These are phyloP conservation scores for Drosophila kambysellisi DNA, from an alignment of 2,888 invertebrate genomes.

Conservation along the genomic window DNA sequence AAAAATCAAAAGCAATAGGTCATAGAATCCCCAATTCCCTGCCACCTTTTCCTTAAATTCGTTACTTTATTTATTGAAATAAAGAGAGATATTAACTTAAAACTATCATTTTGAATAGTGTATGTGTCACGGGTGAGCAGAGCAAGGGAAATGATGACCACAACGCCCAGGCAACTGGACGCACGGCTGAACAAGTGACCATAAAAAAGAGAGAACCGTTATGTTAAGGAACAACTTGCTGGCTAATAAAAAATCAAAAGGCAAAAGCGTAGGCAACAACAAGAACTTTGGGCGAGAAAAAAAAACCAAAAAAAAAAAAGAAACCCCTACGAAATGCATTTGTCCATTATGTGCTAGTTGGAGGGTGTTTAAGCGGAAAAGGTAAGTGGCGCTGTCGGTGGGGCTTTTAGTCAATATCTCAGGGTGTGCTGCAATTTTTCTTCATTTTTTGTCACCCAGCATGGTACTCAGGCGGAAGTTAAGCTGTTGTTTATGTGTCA, in stretches of 20 bases:
- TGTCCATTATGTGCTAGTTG: conserved; percentile 64
- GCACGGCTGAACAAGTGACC: conserved; percentile 65
- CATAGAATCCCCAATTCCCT: no score
- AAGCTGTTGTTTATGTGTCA: conserved; percentile 81
- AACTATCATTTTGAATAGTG: neutral
- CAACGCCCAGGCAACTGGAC: conserved; percentile 52
- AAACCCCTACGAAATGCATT: conserved; percentile 66
- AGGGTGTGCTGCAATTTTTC: conserved; percentile 71
- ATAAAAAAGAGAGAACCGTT: conserved; percentile 61
- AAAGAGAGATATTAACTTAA: neutral
- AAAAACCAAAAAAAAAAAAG: conserved; percentile 65
- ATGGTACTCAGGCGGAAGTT: conserved; percentile 75
- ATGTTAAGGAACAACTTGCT: conserved; percentile 73
- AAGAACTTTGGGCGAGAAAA: conserved; percentile 38
- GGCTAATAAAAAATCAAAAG: conserved; percentile 68
- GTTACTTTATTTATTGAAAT: no score
- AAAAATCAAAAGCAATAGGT: no score
- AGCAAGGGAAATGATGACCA: conserved; percentile 74
- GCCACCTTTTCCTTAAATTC: no score
- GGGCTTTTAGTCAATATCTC: conserved; percentile 79
- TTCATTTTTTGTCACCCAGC: conserved; percentile 64
- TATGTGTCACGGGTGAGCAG: conserved; percentile 15
- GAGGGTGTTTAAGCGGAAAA: conserved; percentile 77
- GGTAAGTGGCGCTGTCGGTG: conserved; percentile 63
- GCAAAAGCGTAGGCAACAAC: conserved; percentile 32